Percentiles rank a stretch among this genome's conserved stretches.
Evolutionary conservation across 2,797 vertebrate species (phyloP).

Genomic region (Hydrocynus forskahlii): DNA sequence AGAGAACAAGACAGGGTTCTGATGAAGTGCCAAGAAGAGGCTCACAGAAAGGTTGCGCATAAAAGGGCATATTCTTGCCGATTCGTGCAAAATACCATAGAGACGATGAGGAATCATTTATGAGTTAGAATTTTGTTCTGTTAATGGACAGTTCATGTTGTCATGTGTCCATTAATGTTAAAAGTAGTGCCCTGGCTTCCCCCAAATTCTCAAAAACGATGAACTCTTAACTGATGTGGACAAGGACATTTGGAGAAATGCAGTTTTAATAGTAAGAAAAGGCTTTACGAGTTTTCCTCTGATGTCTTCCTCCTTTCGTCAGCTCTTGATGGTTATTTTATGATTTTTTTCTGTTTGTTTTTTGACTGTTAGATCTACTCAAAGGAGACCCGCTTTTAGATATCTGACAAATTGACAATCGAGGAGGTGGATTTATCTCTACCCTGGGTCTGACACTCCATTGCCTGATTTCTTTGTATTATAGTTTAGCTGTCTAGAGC

Average conservation of each 20-base stretch:
- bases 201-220: neutral
- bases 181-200: neutral
- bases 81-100: neutral
- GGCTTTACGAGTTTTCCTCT: neutral
- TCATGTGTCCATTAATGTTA: neutral
- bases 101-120: neutral
- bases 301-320: neutral
- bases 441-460: neutral
- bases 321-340: neutral
- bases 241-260: neutral
- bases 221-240: neutral
- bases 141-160: neutral
- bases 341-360: neutral
- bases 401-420: constrained; percentile 3
- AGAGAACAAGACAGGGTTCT: constrained; percentile 16
- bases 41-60: neutral
- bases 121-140: neutral
- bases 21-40: constrained; percentile 23
- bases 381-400: neutral
- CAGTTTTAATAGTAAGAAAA: neutral
- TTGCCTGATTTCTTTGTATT: neutral
- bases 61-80: constrained; percentile 16
- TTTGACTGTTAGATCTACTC: neutral
- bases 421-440: neutral
- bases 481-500: neutral